A percentile compares a stretch with the other conserved stretches of the same genome.
Conservation (phyloP, 2,797 vertebrate genomes). For the Astyanax mexicanus region DNA sequence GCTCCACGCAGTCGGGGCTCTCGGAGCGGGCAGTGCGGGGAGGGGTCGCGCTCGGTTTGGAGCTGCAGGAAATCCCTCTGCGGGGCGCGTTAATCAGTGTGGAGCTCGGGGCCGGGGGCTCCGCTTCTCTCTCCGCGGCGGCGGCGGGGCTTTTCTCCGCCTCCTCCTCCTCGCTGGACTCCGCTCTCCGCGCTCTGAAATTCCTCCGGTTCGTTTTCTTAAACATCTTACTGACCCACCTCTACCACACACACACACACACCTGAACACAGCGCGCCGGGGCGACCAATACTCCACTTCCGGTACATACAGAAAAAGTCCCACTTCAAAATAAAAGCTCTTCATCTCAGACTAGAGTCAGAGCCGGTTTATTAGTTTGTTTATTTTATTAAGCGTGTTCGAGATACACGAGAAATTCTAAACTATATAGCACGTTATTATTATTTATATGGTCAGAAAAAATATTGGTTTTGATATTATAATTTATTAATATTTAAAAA, state of each 20-base stretch:
- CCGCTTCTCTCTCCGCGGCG: neutral
- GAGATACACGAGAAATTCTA: too few species aligned
- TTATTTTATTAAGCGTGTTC: too few species aligned
- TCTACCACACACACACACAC: too few species aligned
- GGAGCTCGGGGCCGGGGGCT: slow-evolving; percentile 11
- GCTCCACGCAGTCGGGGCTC: slow-evolving; percentile 56
- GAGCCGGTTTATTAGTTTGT: too few species aligned
- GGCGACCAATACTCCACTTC: neutral
- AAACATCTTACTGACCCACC: too few species aligned
- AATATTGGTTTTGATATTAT: too few species aligned
- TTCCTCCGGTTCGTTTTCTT: slow-evolving; percentile 77
- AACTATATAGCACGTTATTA: too few species aligned
- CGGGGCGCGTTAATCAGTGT: slow-evolving; percentile 54
- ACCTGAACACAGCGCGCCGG: neutral
- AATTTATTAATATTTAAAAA: too few species aligned
- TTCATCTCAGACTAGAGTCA: too few species aligned
- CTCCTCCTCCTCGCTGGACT: slow-evolving; percentile 79
- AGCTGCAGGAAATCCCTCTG: slow-evolving; percentile 73
- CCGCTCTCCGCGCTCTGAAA: slow-evolving; percentile 76
- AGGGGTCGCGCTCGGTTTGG: slow-evolving; percentile 64
- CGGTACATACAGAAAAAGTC: neutral
- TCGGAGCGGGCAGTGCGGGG: slow-evolving; percentile 46
- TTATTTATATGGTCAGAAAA: too few species aligned
- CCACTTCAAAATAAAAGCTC: slow-evolving; percentile 26
- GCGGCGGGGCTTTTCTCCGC: slow-evolving; percentile 30